phyloP scores from a whole-genome alignment of 2,888 invertebrate species.

The Vannuccia rotundouncinata region DNA sequence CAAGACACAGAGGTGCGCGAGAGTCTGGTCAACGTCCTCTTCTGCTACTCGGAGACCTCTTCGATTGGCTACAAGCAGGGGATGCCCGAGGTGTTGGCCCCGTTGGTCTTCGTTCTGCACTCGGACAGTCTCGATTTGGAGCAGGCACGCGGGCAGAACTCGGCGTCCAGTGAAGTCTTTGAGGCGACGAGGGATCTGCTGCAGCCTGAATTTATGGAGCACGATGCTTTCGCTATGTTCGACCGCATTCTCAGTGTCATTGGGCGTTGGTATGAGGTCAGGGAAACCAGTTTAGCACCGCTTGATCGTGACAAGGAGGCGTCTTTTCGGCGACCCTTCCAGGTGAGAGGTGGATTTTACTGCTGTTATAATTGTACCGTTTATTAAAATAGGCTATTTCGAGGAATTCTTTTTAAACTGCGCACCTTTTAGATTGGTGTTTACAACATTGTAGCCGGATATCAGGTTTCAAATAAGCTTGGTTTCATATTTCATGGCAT shows the following conservation, averaged over 20 bases:
- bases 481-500: too few relatives aligned
- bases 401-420: too few relatives aligned
- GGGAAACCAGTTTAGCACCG: constrained; percentile 37
- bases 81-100: constrained; percentile 79
- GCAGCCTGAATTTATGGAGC: constrained; percentile 67
- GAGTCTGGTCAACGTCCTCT: constrained; percentile 65
- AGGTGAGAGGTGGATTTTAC: too few relatives aligned
- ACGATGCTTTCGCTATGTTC: constrained; percentile 66
- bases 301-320: background rate
- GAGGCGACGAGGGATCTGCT: constrained; percentile 57
- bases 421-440: too few relatives aligned
- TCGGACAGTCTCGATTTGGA: constrained; percentile 67
- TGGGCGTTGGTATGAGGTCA: constrained; percentile 58
- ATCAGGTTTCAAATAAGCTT: too few relatives aligned
- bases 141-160: constrained; percentile 61
- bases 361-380: too few relatives aligned
- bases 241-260: constrained; percentile 57
- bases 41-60: constrained; percentile 60
- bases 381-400: too few relatives aligned
- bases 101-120: constrained; percentile 69
- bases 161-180: constrained; percentile 42
- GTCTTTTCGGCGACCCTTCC: background rate
- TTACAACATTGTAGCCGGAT: too few relatives aligned
- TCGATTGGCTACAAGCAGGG: constrained; percentile 59
- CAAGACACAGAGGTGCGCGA: constrained; percentile 66